Percentiles rank a stretch among this genome's conserved stretches.
Evolutionary conservation across 2,888 invertebrate species (phyloP).

Genomic region (Rhogogaster chlorosoma): DNA sequence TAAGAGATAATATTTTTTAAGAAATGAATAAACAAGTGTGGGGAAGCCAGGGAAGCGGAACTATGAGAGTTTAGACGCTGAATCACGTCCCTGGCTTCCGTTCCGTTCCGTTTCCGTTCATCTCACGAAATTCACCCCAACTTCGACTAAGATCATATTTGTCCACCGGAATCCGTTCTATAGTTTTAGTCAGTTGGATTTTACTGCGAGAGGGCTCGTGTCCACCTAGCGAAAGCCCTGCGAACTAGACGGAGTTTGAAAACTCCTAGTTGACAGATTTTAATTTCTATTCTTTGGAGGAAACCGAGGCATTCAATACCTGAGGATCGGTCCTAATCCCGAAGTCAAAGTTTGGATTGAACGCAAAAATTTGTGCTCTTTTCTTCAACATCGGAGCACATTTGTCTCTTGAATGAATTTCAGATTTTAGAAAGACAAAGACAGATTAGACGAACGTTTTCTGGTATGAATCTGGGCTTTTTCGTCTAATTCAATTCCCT

Average conservation of each 20-base stretch:
- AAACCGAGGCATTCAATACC: background rate
- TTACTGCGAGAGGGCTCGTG: background rate
- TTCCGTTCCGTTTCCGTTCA: rapidly evolving
- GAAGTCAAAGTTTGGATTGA: background rate
- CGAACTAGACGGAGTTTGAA: background rate
- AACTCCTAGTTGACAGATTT: background rate
- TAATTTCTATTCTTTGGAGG: background rate
- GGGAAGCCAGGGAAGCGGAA: background rate
- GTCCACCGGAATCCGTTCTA: background rate
- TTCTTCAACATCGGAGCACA: background rate
- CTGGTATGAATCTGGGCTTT: background rate
- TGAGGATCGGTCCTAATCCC: background rate
- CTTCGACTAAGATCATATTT: background rate
- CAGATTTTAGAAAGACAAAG: background rate
- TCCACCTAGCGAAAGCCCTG: background rate
- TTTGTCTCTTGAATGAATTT: background rate
- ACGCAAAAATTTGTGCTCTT: background rate
- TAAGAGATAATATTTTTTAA: background rate
- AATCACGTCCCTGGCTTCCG: background rate
- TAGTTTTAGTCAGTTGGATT: background rate
- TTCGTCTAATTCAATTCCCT: background rate
- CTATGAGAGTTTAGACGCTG: background rate
- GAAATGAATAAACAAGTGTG: background rate
- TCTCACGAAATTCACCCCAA: background rate
- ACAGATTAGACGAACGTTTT: background rate